phyloP scores from a whole-genome alignment of 2,113 vertebrate genomes.

The Cryptotis parvus region DNA sequence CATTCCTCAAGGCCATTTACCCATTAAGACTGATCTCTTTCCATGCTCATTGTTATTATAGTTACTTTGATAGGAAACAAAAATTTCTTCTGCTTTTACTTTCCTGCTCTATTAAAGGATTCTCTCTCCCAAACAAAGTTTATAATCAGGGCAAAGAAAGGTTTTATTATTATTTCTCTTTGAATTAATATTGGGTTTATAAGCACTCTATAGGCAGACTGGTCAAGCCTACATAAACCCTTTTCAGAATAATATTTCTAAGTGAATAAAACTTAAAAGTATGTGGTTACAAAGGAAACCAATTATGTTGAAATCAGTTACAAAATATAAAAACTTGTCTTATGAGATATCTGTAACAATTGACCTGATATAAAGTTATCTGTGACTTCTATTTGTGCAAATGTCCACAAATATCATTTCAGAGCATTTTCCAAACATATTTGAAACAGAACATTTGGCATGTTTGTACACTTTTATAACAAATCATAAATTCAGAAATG shows the following conservation, averaged over 20 bases:
- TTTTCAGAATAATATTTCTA: conserved; percentile 43
- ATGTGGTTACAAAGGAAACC: conserved; percentile 3
- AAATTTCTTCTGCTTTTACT: conserved; percentile 30
- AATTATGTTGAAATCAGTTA: not conserved
- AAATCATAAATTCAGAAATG: conserved; percentile 50
- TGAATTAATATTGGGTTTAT: not conserved
- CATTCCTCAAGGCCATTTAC: not conserved
- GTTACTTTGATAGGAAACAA: not conserved
- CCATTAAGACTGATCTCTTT: not conserved
- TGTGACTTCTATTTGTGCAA: not conserved
- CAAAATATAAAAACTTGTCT: conserved; percentile 7
- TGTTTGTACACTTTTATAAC: not conserved
- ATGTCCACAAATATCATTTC: conserved; percentile 1
- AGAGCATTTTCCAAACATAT: conserved; percentile 22
- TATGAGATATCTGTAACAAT: conserved; percentile 31
- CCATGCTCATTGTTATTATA: not conserved
- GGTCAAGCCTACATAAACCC: not conserved
- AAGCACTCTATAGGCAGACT: conserved; percentile 19
- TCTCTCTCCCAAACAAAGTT: conserved; percentile 2
- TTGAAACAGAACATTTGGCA: not conserved
- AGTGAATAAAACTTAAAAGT: conserved; percentile 40
- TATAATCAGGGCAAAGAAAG: conserved; percentile 8
- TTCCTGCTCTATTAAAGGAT: not conserved
- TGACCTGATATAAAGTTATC: not conserved
- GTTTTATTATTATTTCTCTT: not conserved